Evolutionary conservation across 2,113 vertebrate species (phyloP), one percentile per base, ranked within the genome.

Genomic region (Calidris pygmaea): DNA sequence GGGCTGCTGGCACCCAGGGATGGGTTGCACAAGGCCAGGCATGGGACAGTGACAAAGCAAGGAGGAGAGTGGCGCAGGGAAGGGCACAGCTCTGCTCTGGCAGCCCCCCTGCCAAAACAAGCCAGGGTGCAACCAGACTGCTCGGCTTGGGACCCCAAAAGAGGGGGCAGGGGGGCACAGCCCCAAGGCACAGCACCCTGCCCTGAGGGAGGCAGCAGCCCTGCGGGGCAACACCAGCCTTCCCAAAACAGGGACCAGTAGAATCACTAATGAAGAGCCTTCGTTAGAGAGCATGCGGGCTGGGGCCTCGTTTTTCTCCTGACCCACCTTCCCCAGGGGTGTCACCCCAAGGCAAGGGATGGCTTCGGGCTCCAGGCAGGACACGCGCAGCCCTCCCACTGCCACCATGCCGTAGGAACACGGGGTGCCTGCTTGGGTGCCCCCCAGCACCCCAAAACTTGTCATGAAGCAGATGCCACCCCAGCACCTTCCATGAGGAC

Each of bases 211-310:
- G 37, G 34, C 35, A 85, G 29, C 32, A 70, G 55, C 32, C 68
- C 47, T 3, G 2, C 3, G 1, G 43, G 15, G 14, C 2, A 3
- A 10, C 43, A 70, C 11, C 6, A 41, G 66, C 48, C 71, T 55
- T 63, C 76, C 66, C 29, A 10, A 60, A 62, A 37, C 15, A 27
- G 41, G 19, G 27, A 14, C 72, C 45, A 53, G 41, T 7, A 1
- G 27, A 35, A 74, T 47, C 9, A 6, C 39, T 26, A 43, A 60
- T 0, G 2, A 55, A 48, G 72, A 24, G 17, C 55, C 37, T 53
- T 80, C 16, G 0, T 16, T 24, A 58, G 8, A 56, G 18, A 21
- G 0, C 6, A 4, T 2, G 0, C 1, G 2, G 14, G 37, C 34
- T 47, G 29, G 27, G 50, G 21, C 21, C 10, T 68, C 3, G 0